Evolutionary conservation across 1,140 invertebrate species (phyloP).

Genomic region (Conus betulinus): DNA sequence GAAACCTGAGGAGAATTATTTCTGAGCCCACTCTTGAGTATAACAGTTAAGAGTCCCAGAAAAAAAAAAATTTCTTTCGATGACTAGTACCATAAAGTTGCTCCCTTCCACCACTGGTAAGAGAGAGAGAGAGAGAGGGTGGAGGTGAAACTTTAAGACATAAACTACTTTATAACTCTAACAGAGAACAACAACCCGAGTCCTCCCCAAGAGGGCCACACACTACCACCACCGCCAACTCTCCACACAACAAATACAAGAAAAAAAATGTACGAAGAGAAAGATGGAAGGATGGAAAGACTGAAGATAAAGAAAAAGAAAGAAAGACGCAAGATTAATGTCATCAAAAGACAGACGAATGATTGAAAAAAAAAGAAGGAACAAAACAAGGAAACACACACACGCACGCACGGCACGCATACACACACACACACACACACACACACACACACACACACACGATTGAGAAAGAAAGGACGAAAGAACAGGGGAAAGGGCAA

Average conservation of each 20-base stretch:
- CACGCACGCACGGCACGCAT: background rate
- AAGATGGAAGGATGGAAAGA: background rate
- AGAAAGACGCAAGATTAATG: background rate
- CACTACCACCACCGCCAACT: too few relatives aligned
- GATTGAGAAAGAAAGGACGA: too few relatives aligned
- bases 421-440: slow-evolving; percentile 18
- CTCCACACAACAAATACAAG: background rate
- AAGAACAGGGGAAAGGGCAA: too few relatives aligned
- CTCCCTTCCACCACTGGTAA: background rate
- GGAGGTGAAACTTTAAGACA: background rate
- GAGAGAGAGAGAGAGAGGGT: slow-evolving; percentile 5
- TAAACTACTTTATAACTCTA: background rate
- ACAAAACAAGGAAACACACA: background rate
- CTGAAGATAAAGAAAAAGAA: background rate
- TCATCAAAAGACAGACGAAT: background rate
- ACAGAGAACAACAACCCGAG: background rate
- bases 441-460: background rate
- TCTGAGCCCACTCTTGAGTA: too few relatives aligned
- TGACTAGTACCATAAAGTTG: too few relatives aligned
- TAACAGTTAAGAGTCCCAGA: too few relatives aligned
- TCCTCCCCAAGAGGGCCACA: too few relatives aligned
- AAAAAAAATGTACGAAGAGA: background rate
- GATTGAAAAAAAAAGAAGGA: background rate
- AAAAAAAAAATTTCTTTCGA: too few relatives aligned
- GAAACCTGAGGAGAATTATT: too few relatives aligned